phyloP scores from a whole-genome alignment of 2,797 vertebrate species.

The Pristis pectinata region DNA sequence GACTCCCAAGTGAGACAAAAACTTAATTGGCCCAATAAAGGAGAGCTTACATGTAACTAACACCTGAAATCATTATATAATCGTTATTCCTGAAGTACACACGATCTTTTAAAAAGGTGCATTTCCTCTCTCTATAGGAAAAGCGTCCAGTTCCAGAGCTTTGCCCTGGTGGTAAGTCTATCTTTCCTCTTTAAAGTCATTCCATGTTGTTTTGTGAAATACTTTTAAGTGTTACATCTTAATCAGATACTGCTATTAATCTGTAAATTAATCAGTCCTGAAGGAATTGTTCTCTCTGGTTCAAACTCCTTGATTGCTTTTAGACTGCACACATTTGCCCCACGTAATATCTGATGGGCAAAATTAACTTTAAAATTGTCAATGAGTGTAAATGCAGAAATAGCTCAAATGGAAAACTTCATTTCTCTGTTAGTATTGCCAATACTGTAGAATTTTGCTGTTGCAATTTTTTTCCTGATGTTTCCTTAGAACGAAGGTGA shows the following conservation, averaged over 20 bases:
- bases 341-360: background rate
- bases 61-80: background rate
- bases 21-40: background rate
- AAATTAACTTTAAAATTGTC: background rate
- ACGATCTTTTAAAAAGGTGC: background rate
- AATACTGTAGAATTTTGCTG: background rate
- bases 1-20: background rate
- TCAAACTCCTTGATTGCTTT: background rate
- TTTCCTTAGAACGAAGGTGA: too few relatives aligned
- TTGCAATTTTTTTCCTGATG: background rate
- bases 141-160: constrained; percentile 79
- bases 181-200: constrained; percentile 19
- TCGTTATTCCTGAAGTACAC: background rate
- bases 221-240: background rate
- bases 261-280: background rate
- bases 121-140: constrained; percentile 63
- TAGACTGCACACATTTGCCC: background rate
- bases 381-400: background rate
- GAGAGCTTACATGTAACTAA: background rate
- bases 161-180: constrained; percentile 70
- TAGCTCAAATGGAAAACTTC: background rate
- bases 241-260: background rate
- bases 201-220: background rate
- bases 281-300: background rate
- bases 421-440: background rate